Conservation (phyloP, 1,140 invertebrate genomes). For the Cyclina sinensis region DNA sequence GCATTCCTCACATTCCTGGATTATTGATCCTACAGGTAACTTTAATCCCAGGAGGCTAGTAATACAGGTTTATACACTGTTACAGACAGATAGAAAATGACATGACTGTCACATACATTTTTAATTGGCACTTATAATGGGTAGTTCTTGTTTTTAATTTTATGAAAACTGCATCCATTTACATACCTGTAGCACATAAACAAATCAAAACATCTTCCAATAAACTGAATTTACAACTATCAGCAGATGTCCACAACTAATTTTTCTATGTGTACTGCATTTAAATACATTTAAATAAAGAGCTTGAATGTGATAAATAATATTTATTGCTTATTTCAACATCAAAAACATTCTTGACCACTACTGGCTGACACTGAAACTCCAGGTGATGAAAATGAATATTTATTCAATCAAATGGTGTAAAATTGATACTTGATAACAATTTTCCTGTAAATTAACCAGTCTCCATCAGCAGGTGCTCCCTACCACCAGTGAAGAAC, state of each 20-base stretch:
- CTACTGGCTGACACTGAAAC: neutral
- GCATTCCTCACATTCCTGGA: slow-evolving; percentile 47
- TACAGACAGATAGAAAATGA: neutral
- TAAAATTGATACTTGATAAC: slow-evolving; percentile 34
- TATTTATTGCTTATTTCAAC: neutral
- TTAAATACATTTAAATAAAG: neutral
- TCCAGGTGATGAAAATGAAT: neutral
- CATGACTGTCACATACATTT: neutral
- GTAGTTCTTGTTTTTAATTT: no score
- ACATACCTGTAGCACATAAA: no score
- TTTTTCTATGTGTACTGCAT: neutral
- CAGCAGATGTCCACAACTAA: no score
- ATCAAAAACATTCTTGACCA: slow-evolving; percentile 34
- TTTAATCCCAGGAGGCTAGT: neutral
- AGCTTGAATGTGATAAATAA: neutral
- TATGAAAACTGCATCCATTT: no score
- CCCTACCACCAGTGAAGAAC: neutral
- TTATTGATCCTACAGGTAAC: slow-evolving; percentile 40
- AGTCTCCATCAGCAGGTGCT: neutral
- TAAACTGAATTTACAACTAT: no score
- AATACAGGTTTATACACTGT: neutral
- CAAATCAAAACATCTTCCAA: no score
- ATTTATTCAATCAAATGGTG: neutral
- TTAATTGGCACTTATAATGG: neutral
- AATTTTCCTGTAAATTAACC: slow-evolving; percentile 28